These are phyloP conservation scores for Circaetus gallicus DNA, from an alignment of 2,113 vertebrate species.

Conservation along the genomic window DNA sequence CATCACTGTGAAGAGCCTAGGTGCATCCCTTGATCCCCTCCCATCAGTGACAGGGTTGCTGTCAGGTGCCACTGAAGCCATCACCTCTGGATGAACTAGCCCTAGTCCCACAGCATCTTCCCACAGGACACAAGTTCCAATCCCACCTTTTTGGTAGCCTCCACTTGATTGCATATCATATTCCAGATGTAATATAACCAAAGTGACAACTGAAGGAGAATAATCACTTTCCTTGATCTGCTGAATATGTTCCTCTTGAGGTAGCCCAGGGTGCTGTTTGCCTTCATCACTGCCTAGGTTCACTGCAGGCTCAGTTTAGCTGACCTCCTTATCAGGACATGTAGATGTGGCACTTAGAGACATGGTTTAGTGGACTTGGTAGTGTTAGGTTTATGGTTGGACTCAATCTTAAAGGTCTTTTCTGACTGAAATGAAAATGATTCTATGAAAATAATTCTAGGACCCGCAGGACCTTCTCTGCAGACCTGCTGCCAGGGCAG, in stretches of 20 bases:
- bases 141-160: neutral
- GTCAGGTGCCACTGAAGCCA: neutral
- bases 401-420: neutral
- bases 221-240: neutral
- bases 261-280: neutral
- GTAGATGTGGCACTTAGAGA: neutral
- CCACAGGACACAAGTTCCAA: accelerated
- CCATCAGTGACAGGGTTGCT: neutral
- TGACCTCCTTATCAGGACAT: neutral
- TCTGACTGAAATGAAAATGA: neutral
- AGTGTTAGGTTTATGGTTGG: neutral
- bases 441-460: neutral
- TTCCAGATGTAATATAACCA: neutral
- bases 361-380: neutral
- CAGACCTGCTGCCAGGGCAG: neutral
- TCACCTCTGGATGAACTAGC: neutral
- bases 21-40: neutral
- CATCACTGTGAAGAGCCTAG: neutral
- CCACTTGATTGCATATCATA: accelerated
- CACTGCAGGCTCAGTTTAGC: neutral
- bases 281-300: neutral
- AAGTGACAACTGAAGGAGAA: accelerated
- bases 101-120: neutral
- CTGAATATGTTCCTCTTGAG: neutral
- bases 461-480: neutral